Base-by-base conservation (phyloP, 92 coral and sea anemone species). In the Zoanthus sociatus region DNA sequence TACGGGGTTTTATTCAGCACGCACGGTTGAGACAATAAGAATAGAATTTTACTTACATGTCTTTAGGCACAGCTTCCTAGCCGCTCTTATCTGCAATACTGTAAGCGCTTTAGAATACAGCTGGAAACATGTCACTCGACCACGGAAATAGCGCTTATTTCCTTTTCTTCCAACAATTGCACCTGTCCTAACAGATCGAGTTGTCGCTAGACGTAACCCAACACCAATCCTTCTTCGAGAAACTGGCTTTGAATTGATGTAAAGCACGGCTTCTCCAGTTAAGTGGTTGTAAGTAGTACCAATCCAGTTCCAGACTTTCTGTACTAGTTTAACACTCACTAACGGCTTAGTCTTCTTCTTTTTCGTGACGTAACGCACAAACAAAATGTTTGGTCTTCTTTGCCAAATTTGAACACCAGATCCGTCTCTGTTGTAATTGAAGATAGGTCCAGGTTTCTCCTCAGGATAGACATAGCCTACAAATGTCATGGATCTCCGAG, bases 391-490 rank as follows among this genome's bases (percentile, higher is more conserved):
- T 32, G 93, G 94, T 47, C 96, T 91, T 6, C 84, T 89, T 92
- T 93, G 86, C 98, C 96, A 95, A 69, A 95, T 45, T 90, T 93
- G 96, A 17, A 95, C 96, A 42, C 95, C 95, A 85, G 91, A 94
- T n/a, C 95, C 98, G 48, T 89, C 86, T 37, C 88, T 91, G 73
- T 93, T 95, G 93, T 91, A 95, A 83, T 95, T 93, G 76, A 95
- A 95, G 77, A 94, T 89, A 11, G 96, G 96, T n/a, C 96, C 96
- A 48, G 90, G 86, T 3, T 18, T 74, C 16, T 88, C 74, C 20
- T 91, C 92, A 18, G 96, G 96, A 73, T 82, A 89, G 10, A 94
- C 89, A 53, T 86, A 94, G 8, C 90, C 93, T 3, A 92, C 90
- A 11, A 94, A 84, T 3, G 96, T 94, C 56, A 94, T 88, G 53